Conservation (phyloP, 2,797 vertebrate genomes). For the Leucoraja ocellata region DNA sequence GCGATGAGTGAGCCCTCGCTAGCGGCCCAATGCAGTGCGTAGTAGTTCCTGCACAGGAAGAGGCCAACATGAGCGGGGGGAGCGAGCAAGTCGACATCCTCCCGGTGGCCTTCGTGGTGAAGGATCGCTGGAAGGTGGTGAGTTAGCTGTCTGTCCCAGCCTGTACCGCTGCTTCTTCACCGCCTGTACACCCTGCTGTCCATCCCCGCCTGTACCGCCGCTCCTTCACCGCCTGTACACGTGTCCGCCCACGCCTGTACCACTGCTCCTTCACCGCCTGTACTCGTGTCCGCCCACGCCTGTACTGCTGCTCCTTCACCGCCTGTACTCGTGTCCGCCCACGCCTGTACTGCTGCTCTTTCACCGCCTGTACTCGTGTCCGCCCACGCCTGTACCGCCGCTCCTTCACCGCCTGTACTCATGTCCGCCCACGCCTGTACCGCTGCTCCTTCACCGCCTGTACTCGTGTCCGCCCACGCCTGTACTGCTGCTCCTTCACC, state of each 20-base stretch:
- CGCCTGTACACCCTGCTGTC: too few relatives aligned
- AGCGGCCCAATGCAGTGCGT: conserved; percentile 95
- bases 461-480: background rate
- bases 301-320: background rate
- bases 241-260: background rate
- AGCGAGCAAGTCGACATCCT: conserved; percentile 93
- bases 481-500: too few relatives aligned
- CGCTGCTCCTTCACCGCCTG: too few relatives aligned
- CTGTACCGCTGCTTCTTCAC: too few relatives aligned
- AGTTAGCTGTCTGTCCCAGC: conserved; percentile 49
- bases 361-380: background rate
- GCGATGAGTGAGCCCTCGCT: conserved; percentile 81
- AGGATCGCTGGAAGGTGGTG: conserved; percentile 99
- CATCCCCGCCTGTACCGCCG: too few relatives aligned
- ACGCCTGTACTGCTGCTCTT: too few relatives aligned
- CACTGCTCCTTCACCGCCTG: background rate
- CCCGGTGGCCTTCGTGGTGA: conserved; percentile 94
- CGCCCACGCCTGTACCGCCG: background rate
- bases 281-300: too few relatives aligned
- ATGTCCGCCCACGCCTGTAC: too few relatives aligned
- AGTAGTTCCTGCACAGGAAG: conserved; percentile 87
- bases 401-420: too few relatives aligned
- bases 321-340: too few relatives aligned
- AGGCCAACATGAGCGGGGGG: conserved; percentile 95
- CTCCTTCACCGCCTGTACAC: background rate